phyloP scores from a whole-genome alignment of 2,113 vertebrate species.

The Neoarius graeffei region DNA sequence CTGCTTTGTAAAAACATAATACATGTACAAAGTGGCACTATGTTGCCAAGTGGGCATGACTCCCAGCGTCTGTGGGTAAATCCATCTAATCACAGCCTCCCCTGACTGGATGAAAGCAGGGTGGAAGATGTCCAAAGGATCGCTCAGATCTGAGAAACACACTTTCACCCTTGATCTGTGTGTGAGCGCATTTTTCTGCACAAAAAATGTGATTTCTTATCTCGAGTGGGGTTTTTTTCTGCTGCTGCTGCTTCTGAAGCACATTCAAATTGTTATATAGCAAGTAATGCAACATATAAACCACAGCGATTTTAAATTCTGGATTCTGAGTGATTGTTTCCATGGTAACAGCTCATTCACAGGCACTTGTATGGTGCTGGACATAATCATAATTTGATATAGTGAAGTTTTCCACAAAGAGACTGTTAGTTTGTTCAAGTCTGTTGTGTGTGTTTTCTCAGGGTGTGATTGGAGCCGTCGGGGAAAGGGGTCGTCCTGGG shows the following conservation, averaged over 20 bases:
- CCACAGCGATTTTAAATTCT: background rate
- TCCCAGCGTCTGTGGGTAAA: constrained; percentile 54
- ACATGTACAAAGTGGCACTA: constrained; percentile 9
- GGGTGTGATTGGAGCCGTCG: constrained; percentile 87
- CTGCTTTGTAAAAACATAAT: constrained; percentile 55
- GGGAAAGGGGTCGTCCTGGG: constrained; percentile 88
- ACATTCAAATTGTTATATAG: background rate
- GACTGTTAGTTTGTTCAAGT: background rate
- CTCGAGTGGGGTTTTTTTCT: background rate
- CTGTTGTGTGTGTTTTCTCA: constrained; percentile 52
- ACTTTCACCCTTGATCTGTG: background rate
- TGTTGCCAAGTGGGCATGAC: constrained; percentile 59
- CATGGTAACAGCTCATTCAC: background rate
- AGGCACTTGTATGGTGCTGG: background rate
- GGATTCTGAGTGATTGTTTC: background rate
- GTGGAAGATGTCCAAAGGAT: constrained; percentile 50
- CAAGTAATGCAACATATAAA: background rate
- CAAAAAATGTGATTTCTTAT: background rate
- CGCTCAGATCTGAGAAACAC: constrained; percentile 38
- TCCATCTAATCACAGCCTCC: constrained; percentile 47
- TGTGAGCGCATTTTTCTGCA: background rate
- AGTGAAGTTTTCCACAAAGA: background rate
- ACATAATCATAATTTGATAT: background rate
- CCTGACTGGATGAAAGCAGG: constrained; percentile 31
- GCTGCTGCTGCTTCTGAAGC: background rate